Evolutionary conservation across 2,113 vertebrate genomes (phyloP).

Genomic region (Festucalex cinctus): DNA sequence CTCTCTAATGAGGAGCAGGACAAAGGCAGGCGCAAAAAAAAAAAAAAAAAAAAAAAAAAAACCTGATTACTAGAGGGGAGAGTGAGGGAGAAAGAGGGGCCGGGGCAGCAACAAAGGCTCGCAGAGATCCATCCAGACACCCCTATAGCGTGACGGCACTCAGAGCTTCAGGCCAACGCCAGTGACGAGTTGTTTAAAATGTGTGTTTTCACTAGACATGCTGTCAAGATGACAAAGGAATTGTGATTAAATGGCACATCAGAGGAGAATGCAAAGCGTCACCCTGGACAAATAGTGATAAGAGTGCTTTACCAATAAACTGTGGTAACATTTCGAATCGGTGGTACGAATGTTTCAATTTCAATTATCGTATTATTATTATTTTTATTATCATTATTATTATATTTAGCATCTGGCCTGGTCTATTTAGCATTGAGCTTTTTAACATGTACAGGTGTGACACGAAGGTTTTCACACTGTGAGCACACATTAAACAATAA

Average conservation of each 20-base stretch:
- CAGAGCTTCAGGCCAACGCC: not conserved
- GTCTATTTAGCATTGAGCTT: too few species aligned
- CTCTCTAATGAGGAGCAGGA: conserved; percentile 66
- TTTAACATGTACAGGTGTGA: too few species aligned
- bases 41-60: conserved; percentile 20
- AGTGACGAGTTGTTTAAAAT: not conserved
- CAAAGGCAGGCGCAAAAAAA: conserved; percentile 58
- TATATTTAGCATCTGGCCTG: too few species aligned
- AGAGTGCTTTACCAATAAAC: not conserved
- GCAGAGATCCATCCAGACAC: conserved; percentile 27
- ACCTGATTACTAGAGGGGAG: conserved; percentile 33
- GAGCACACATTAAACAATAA: not conserved
- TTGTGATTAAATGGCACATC: not conserved
- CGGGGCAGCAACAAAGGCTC: conserved; percentile 36
- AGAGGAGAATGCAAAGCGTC: not conserved
- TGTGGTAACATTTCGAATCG: not conserved
- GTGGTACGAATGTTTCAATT: not conserved
- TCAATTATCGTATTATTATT: too few species aligned
- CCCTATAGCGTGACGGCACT: conserved; percentile 2
- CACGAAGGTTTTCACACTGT: too few species aligned
- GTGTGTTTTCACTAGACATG: not conserved
- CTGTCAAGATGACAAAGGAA: conserved; percentile 1
- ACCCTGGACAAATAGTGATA: not conserved
- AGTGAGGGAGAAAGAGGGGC: conserved; percentile 17
- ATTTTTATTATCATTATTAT: too few species aligned